These are phyloP conservation scores for Gouania willdenowi DNA, from an alignment of 2,797 vertebrate genomes.

Conservation along the genomic window DNA sequence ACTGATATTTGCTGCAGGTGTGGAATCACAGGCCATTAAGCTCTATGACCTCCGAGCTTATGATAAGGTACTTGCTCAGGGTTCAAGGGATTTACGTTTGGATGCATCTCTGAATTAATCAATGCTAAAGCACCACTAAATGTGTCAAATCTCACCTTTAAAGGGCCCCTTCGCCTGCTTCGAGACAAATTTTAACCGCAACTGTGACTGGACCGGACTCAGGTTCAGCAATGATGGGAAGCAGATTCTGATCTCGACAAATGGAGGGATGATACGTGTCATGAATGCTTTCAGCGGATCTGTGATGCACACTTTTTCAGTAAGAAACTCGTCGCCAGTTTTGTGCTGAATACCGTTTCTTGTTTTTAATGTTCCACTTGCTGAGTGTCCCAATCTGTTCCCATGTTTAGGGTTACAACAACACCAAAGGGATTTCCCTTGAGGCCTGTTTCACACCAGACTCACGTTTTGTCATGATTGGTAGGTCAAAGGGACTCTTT, in stretches of 20 bases:
- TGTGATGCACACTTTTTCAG: slow-evolving; percentile 87
- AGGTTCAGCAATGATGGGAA: slow-evolving; percentile 92
- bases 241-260: slow-evolving; percentile 88
- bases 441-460: slow-evolving; percentile 94
- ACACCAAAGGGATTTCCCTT: slow-evolving; percentile 86
- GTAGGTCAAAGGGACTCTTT: slow-evolving; percentile 61
- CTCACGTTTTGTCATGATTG: slow-evolving; percentile 95
- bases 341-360: not conserved
- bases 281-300: slow-evolving; percentile 88
- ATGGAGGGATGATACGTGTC: slow-evolving; percentile 85
- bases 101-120: no score
- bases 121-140: not conserved
- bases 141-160: not conserved
- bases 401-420: slow-evolving; percentile 85
- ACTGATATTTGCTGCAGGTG: slow-evolving; percentile 91
- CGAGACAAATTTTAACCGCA: slow-evolving; percentile 83
- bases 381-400: not conserved
- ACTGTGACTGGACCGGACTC: slow-evolving; percentile 89
- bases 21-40: slow-evolving; percentile 89
- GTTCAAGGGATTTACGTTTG: no score
- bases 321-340: slow-evolving; percentile 55
- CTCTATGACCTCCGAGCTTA: slow-evolving; percentile 91
- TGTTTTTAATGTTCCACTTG: not conserved
- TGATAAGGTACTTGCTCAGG: slow-evolving; percentile 75
- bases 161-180: slow-evolving; percentile 90